A percentile compares a stretch with the other conserved stretches of the same genome.
phyloP scores from a whole-genome alignment of 2,797 vertebrate species.

The Myiothlypis coronata region DNA sequence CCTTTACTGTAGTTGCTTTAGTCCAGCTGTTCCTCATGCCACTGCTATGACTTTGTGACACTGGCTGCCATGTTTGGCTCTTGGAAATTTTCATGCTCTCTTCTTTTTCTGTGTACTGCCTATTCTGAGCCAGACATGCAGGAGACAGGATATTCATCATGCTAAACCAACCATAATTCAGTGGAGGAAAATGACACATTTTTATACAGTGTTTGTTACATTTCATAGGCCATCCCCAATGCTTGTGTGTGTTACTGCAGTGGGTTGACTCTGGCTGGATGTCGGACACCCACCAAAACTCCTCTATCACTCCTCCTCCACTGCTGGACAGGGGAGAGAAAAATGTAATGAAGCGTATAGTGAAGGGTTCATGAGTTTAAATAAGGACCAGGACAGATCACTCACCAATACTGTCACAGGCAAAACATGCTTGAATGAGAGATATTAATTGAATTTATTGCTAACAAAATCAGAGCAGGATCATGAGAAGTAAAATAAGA shows the following conservation, averaged over 20 bases:
- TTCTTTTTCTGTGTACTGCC: neutral
- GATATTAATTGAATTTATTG: neutral
- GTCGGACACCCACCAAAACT: neutral
- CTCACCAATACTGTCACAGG: neutral
- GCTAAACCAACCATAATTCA: neutral
- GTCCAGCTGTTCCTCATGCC: neutral
- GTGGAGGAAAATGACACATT: neutral
- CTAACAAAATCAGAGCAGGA: neutral
- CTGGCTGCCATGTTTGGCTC: neutral
- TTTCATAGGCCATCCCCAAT: neutral
- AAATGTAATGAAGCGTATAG: neutral
- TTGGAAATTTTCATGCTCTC: neutral
- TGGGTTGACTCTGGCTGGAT: neutral
- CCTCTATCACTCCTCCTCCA: neutral
- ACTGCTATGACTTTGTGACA: neutral
- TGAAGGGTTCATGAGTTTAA: accelerated
- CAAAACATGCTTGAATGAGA: neutral
- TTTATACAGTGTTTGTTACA: neutral
- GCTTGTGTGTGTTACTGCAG: neutral
- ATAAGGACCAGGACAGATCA: neutral
- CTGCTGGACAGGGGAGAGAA: neutral
- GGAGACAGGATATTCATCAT: neutral
- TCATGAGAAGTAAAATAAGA: neutral
- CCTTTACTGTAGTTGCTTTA: neutral
- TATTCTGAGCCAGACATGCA: neutral